Base-by-base conservation (phyloP, 2,888 invertebrate species). In the Lobophora halterata region DNA sequence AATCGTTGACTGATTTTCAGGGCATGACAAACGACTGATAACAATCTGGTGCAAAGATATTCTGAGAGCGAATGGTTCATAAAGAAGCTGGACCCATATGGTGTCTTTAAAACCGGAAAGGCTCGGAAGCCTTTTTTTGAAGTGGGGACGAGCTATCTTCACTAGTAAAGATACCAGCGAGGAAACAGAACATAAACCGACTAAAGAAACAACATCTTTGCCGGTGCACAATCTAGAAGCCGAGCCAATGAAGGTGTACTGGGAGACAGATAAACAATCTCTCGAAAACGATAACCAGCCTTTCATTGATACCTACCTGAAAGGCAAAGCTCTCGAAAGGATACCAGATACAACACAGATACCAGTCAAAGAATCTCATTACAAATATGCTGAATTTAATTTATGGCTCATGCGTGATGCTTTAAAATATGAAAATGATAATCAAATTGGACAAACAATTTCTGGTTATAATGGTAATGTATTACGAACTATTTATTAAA, bases 1-100 rank as follows among this genome's bases (percentile, higher is more conserved):
- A 77, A 77, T 79, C 82, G 74, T 88, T 88, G 79, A 82, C 77
- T 85, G 76, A 83, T 86, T 87, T 87, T 65, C 88, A 88, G 88
- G 88, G 79, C 76, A 83, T 83, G 78, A 65, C 71, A 78, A 81
- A 69, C 81, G 65, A 57, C 75, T 79, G 71, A 65, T 70, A 68
- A 68, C 65, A 68, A 75, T 70, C 71, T 69, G 74, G 79, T 80
- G 73, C 73, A 56, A 75, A 63, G 58, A 68, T 63, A 65, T 74
- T 68, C 78, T 69, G 69, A 78, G 77, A 75, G 78, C 66, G 70
- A 77, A 71, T 69, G 61, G 71, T 65, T 69, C 68, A 68, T 61
- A 57, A 63, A 61, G 55, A 61, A 61, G 65, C 49, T 70, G 65
- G 63, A 73, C 67, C 80, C 85, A 71, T 85, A 87, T 87, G 87